Evolutionary conservation across 2,113 vertebrate species (phyloP).

Genomic region (Tupaia chinensis): DNA sequence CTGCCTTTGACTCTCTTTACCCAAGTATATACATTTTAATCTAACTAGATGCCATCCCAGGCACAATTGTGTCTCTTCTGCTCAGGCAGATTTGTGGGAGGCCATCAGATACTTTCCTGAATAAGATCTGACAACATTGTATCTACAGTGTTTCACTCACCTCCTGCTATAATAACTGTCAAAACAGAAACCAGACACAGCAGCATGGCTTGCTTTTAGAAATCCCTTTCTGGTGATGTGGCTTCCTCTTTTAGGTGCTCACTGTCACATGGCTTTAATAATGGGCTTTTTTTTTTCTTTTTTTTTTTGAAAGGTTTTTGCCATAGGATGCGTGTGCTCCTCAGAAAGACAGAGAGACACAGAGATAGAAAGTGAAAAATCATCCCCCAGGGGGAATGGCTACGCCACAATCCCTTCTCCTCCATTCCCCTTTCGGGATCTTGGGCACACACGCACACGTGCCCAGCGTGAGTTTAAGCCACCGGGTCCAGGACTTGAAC

Average conservation of each 20-base stretch:
- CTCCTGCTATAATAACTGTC: not conserved
- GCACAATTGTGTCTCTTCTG: not conserved
- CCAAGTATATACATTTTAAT: not conserved
- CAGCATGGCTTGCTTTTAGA: not conserved
- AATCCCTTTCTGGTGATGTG: not conserved
- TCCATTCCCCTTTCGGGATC: too few species aligned
- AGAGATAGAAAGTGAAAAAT: too few species aligned
- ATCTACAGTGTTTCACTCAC: not conserved
- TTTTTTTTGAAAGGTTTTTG: too few species aligned
- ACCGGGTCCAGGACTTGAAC: too few species aligned
- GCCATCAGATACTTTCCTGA: not conserved
- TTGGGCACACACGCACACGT: too few species aligned
- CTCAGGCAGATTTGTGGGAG: not conserved
- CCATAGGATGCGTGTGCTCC: too few species aligned
- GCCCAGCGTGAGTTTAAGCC: too few species aligned
- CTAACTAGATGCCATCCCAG: not conserved
- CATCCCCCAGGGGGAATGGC: too few species aligned
- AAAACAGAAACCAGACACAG: not conserved
- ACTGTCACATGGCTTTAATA: conserved; percentile 4
- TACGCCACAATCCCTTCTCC: too few species aligned
- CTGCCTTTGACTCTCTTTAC: conserved; percentile 8
- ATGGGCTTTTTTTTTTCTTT: not conserved
- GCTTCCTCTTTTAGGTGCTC: not conserved
- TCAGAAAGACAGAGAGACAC: too few species aligned
- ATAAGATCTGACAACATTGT: not conserved